Evolutionary conservation across 1,140 invertebrate species (phyloP).

Genomic region (Drosophila kikkawai): DNA sequence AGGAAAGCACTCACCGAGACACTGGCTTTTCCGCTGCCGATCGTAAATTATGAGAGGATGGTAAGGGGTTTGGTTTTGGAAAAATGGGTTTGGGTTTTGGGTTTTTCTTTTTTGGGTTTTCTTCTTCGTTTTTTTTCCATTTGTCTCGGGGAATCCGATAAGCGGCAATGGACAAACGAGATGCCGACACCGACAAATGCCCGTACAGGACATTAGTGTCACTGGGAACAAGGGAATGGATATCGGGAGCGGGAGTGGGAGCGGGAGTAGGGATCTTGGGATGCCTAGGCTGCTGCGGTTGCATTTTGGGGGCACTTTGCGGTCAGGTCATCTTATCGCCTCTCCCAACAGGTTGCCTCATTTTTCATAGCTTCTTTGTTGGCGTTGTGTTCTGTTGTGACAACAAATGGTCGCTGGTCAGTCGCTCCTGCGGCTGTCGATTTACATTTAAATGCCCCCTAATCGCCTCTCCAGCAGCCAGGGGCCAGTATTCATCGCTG

Average conservation of each 20-base stretch:
- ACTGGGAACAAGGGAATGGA: conserved; percentile 62
- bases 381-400: conserved; percentile 18
- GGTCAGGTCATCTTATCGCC: conserved; percentile 62
- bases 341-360: conserved; percentile 64
- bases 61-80: background rate
- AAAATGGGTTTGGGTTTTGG: conserved; percentile 12
- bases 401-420: conserved; percentile 59
- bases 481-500: background rate
- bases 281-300: conserved; percentile 56
- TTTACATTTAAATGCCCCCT: conserved; percentile 77
- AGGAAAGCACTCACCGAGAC: conserved; percentile 63
- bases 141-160: conserved; percentile 61
- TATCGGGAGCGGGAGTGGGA: conserved; percentile 1
- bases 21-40: conserved; percentile 30
- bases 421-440: conserved; percentile 44
- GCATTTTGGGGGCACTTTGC: conserved; percentile 77
- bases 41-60: conserved; percentile 38
- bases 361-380: conserved; percentile 69
- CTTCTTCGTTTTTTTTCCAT: conserved; percentile 42
- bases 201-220: conserved; percentile 80
- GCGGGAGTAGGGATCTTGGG: background rate
- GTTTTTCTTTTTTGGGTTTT: conserved; percentile 12
- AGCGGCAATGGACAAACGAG: conserved; percentile 58
- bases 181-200: conserved; percentile 66
- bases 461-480: conserved; percentile 53